A percentile compares a stretch with the other conserved stretches of the same genome.
phyloP scores from a whole-genome alignment of 2,888 invertebrate species.

The Caenorhabditis sp. region DNA sequence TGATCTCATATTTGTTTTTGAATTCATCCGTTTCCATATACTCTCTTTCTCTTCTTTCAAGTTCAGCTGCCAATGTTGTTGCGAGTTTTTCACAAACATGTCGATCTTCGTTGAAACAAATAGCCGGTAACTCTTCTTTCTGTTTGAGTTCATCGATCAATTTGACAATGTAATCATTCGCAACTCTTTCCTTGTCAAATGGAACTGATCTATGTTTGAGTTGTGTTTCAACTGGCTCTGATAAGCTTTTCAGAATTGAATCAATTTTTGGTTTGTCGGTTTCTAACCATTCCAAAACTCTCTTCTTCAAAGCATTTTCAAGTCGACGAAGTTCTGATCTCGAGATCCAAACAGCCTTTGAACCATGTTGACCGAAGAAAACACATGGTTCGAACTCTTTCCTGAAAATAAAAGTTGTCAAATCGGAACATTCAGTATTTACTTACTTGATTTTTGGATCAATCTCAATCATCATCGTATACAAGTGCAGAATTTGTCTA shows the following conservation, averaged over 20 bases:
- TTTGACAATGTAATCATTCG: slow-evolving; percentile 61
- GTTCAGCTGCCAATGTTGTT: slow-evolving; percentile 39
- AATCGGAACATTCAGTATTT: neutral
- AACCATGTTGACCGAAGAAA: slow-evolving; percentile 59
- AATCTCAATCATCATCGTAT: slow-evolving; percentile 61
- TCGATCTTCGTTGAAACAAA: slow-evolving; percentile 70
- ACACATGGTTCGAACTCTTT: slow-evolving; percentile 63
- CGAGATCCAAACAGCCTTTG: slow-evolving; percentile 61
- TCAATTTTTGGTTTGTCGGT: slow-evolving; percentile 60
- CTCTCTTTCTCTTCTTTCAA: slow-evolving; percentile 57
- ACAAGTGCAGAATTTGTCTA: slow-evolving; percentile 64
- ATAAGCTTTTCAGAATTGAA: slow-evolving; percentile 38
- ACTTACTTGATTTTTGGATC: slow-evolving; percentile 60
- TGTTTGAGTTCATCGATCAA: slow-evolving; percentile 63
- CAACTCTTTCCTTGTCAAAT: slow-evolving; percentile 59
- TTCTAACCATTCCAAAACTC: slow-evolving; percentile 68
- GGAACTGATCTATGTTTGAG: slow-evolving; percentile 47
- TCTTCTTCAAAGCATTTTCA: slow-evolving; percentile 61
- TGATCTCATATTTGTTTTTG: slow-evolving; percentile 64
- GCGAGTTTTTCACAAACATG: slow-evolving; percentile 65
- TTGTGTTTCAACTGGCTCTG: slow-evolving; percentile 51
- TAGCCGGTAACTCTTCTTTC: slow-evolving; percentile 63
- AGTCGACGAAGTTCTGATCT: slow-evolving; percentile 56
- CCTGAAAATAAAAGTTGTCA: slow-evolving; percentile 29
- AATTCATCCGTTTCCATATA: slow-evolving; percentile 64